Evolutionary conservation across 2,888 invertebrate species (phyloP), one percentile per base, ranked within the genome.

Genomic region (Sarcophaga variegata): DNA sequence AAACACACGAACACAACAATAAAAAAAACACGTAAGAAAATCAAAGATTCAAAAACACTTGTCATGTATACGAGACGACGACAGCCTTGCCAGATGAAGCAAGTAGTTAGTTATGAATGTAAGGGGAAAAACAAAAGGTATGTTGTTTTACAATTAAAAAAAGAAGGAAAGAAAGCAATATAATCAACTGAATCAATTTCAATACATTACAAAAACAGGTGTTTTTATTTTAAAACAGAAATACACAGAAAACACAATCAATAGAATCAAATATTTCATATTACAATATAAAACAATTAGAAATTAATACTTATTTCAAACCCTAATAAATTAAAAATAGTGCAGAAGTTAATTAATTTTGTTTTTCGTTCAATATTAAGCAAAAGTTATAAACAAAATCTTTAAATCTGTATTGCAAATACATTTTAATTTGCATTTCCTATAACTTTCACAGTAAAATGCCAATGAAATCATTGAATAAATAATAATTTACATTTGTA

Each of bases 1-100:
- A 37, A 37, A 37, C 37, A 37, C 37, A 37, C 49, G 14, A 54
- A 54, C 1, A 54, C 14, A 54, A 17, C 54, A 54, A 54, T 14
- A 49, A 54, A 49, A 54, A 49, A 54, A 54, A 12, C 17, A 54
- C 3, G 5, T 54, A 14, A 54, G 17, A 64, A 22, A 66, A 66
- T 10, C 17, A 66, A 66, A 66, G 37, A 66, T 66, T 6, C 64
- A 64, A 64, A 64, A 25, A 64, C 64, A 64, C 27, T 25, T 64
- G 64, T 64, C 62, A 27, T 25, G 22, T 66, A 66, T n/a, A n/a
- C 20, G 37, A 22, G 37, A 66, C 20, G 37, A 37, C 37, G 37
- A 10, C 37, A 37, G 37, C 37, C 54, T 54, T 54, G 54, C 54
- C 54, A 54, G 14, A 54, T 54, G 17, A 54, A 54, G 54, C 12